phyloP scores from a whole-genome alignment of 2,888 invertebrate species.

The Leptinotarsa juncta region DNA sequence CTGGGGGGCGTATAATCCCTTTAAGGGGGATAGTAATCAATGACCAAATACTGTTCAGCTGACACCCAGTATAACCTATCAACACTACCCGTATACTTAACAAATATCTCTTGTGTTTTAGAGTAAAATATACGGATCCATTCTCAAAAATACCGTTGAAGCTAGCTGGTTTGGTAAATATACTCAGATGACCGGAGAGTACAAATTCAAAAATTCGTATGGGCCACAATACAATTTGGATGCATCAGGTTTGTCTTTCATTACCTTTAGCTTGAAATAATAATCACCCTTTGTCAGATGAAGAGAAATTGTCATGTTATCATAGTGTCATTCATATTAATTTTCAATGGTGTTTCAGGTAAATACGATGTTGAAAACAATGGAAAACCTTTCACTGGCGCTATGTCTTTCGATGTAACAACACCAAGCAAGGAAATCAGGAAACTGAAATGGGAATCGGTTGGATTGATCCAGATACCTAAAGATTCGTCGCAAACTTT shows the following conservation, averaged over 20 bases:
- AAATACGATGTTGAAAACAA: constrained; percentile 61
- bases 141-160: constrained; percentile 61
- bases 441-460: constrained; percentile 67
- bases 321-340: too few relatives aligned
- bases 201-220: constrained; percentile 50
- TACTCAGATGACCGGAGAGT: constrained; percentile 44
- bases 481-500: constrained; percentile 44
- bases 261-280: too few relatives aligned
- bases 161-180: constrained; percentile 50
- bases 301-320: too few relatives aligned
- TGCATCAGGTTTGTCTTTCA: background rate
- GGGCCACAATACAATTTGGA: constrained; percentile 40
- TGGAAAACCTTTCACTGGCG: constrained; percentile 66
- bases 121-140: constrained; percentile 61
- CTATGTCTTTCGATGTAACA: constrained; percentile 66
- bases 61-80: too few relatives aligned
- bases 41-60: too few relatives aligned
- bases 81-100: too few relatives aligned
- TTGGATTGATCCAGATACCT: constrained; percentile 60
- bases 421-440: constrained; percentile 72
- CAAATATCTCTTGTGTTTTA: constrained; percentile 24
- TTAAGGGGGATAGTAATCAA: too few relatives aligned
- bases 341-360: constrained; percentile 58
- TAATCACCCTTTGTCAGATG: too few relatives aligned
- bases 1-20: too few relatives aligned